Base-by-base conservation (phyloP, 2,113 vertebrate genomes). In the Muscicapa adusta region DNA sequence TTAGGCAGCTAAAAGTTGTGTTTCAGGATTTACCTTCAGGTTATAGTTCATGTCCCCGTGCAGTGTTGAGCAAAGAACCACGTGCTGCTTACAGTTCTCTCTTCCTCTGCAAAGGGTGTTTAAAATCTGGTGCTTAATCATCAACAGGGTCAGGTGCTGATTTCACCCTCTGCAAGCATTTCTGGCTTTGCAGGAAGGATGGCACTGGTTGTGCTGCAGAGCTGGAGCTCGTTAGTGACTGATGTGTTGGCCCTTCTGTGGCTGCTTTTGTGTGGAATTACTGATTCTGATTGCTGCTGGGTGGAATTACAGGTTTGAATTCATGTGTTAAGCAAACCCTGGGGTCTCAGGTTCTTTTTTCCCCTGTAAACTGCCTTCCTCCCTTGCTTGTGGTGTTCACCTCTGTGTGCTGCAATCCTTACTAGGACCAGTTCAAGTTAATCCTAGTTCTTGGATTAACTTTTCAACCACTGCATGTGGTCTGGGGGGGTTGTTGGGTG, bases 371-470 rank as follows among this genome's bases (percentile, higher is more conserved):
- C 6, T 47, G n/a, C 43, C 47, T 79, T 72, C 51, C 14, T 62
- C 19, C 29, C 22, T 31, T 14, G 10, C 42, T 68, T 3, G 0
- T 1, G 12, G 8, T 3, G 1, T 66, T 80, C 34, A 25, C 13
- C 62, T 58, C 17, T 54, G 5, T 5, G 0, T 7, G 38, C 19
- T 61, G 42, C 25, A 19, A 53, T 70, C 34, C 50, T 72, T 61
- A 2, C 50, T 6, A 18, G 73, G 61, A 47, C 0, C 3, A 42
- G 29, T 19, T 76, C 19, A 50, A 6, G 26, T 51, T 51, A 51
- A 51, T 51, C 26, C 28, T 51, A 17, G 50, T 51, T 51, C 50
- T 56, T 65, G 78, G 60, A 38, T 91, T 54, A 62, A 83, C 2
- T 57, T 58, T 48, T 36, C 25, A 33, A 0, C 40, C n/a, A 1